Evolutionary conservation across 2,113 vertebrate genomes (phyloP).

Genomic region (Geococcyx californianus): DNA sequence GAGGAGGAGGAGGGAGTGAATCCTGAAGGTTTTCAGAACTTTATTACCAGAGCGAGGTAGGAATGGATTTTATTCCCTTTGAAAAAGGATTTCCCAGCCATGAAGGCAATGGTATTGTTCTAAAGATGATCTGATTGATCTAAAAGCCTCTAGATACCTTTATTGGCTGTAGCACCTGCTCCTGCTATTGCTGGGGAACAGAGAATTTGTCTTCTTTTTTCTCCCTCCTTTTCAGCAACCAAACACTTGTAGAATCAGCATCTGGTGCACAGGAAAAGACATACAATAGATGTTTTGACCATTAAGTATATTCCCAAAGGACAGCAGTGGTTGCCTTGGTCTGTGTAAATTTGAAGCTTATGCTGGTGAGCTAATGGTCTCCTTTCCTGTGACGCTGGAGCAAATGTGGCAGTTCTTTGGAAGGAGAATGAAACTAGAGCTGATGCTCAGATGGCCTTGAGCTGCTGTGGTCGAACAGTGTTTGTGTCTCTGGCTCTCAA

Average conservation of each 20-base stretch:
- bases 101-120: neutral
- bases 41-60: conserved; percentile 89
- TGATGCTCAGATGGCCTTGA: neutral
- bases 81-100: neutral
- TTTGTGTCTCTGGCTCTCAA: conserved; percentile 22
- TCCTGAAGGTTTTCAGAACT: conserved; percentile 84
- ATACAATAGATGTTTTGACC: neutral
- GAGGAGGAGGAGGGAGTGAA: conserved; percentile 83
- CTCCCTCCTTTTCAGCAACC: neutral
- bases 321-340: neutral
- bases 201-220: neutral
- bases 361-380: neutral
- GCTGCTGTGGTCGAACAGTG: neutral
- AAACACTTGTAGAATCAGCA: neutral
- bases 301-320: neutral
- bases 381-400: neutral
- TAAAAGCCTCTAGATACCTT: neutral
- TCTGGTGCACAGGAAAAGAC: neutral
- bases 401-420: neutral
- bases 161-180: neutral
- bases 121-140: neutral
- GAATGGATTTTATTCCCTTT: conserved; percentile 14
- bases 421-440: neutral
- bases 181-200: neutral
- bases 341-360: neutral